Conservation (phyloP, 2,113 vertebrate genomes). For the Gobius niger region DNA sequence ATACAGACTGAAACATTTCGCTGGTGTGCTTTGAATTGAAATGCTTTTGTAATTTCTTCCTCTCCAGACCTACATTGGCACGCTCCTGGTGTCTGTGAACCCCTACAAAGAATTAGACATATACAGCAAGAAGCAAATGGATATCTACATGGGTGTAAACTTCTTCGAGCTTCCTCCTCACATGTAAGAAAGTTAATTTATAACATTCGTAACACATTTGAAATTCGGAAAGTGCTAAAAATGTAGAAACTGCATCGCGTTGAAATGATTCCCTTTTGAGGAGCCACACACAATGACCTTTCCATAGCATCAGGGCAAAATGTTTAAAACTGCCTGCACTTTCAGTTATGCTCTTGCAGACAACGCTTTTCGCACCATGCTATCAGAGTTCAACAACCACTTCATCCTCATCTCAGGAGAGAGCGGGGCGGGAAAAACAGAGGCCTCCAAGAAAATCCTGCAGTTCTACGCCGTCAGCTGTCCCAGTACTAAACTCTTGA, state of each 20-base stretch:
- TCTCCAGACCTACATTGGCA: conserved; percentile 92
- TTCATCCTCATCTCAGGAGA: conserved; percentile 98
- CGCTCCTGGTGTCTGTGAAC: conserved; percentile 95
- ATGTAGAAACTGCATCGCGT: too few species aligned
- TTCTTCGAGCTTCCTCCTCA: conserved; percentile 97
- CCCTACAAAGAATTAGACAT: conserved; percentile 91
- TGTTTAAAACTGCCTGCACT: not conserved
- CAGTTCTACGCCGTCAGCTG: conserved; percentile 94
- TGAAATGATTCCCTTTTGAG: too few species aligned
- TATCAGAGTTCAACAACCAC: conserved; percentile 89
- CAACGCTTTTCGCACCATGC: conserved; percentile 95
- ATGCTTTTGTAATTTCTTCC: conserved; percentile 35
- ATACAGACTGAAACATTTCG: not conserved
- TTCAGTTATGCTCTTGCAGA: conserved; percentile 93
- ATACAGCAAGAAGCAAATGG: conserved; percentile 90
- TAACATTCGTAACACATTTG: not conserved
- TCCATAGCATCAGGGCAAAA: not conserved
- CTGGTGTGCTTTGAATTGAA: conserved; percentile 27
- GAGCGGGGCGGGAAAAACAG: conserved; percentile 94
- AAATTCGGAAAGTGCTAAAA: not conserved
- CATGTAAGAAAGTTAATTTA: conserved; percentile 80
- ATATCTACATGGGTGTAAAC: conserved; percentile 92
- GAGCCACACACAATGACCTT: not conserved
- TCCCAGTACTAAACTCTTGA: conserved; percentile 86
- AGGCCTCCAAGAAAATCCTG: conserved; percentile 95